Evolutionary conservation across 2,888 invertebrate species (phyloP).

Genomic region (Punctoribates punctum): DNA sequence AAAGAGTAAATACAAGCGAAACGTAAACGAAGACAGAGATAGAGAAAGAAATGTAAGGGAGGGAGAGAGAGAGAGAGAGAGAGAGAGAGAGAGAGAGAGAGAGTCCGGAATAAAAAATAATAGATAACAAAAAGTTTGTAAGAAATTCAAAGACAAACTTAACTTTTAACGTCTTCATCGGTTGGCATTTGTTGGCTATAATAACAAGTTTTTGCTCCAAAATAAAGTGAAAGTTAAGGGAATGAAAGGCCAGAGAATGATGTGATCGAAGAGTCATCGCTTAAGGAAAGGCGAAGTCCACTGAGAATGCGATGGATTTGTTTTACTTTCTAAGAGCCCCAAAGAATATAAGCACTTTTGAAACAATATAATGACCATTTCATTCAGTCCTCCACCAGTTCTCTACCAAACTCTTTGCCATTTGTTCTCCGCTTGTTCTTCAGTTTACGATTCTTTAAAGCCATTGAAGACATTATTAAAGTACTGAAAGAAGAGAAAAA

Average conservation of each 20-base stretch:
- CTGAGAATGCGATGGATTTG: constrained; percentile 8
- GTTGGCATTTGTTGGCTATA: not conserved
- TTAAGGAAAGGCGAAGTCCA: not conserved
- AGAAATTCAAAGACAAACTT: constrained; percentile 2
- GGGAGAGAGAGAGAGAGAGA: not conserved
- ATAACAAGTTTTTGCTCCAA: not conserved
- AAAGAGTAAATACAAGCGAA: not conserved
- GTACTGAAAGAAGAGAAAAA: not conserved
- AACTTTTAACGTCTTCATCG: not conserved
- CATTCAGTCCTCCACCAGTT: not conserved
- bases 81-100: not conserved
- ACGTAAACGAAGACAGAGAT: not conserved
- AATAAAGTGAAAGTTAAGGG: not conserved
- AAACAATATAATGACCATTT: constrained; percentile 18
- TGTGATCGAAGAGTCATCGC: not conserved
- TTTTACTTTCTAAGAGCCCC: constrained; percentile 8
- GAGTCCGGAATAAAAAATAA: too few species aligned
- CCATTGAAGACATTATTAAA: constrained; percentile 17
- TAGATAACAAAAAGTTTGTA: not conserved
- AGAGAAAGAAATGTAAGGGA: not conserved
- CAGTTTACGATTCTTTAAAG: not conserved
- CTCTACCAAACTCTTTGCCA: not conserved
- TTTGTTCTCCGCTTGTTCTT: not conserved
- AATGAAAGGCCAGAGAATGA: not conserved
- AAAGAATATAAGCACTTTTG: constrained; percentile 25